Evolutionary conservation across 2,113 vertebrate species (phyloP), one percentile per base, ranked within the genome.

Genomic region (Tichodroma muraria): DNA sequence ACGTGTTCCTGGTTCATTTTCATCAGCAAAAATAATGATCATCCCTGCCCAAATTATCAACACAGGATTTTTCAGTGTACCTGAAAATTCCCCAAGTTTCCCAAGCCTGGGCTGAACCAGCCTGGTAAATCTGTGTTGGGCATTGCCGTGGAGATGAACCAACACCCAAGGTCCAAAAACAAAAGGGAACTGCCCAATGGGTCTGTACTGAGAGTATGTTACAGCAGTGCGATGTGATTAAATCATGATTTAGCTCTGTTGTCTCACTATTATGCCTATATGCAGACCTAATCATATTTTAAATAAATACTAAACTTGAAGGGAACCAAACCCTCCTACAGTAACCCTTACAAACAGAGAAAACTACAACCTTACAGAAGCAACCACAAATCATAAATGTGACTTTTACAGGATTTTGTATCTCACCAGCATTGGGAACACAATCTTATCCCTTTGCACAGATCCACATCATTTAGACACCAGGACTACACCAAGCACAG

Each of bases 1-100:
- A n/a, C 0, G 0, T 11, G 28, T 16, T 72, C 49, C 28, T 35
- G 21, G 22, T 20, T 69, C 52, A 40, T 30, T 57, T 71, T 47
- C 33, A 71, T 52, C 47, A 61, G 28, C 19, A 73, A 65, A 91
- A 84, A 52, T 8, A 89, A 60, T 8, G 19, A 85, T 3, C 42
- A 49, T 12, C 0, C 14, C 33, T 25, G 30, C 3, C 10, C 20
- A 60, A 84, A 72, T 50, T 60, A 68, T 9, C 5, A 7, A 13
- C 28, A 49, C 17, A 9, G 40, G 2, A 60, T 72, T 85, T 71
- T 72, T 50, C 77, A 83, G 17, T 16, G 16, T 5, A 47, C 13
- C 12, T 60, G 64, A 80, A 89, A 69, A 80, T 30, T 69, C 13
- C 22, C 9, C 10, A 44, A 16, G 25, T 60, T 72, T 53, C 15